These are phyloP conservation scores for Drosophila rubida DNA, from an alignment of 2,888 invertebrate genomes.

Conservation along the genomic window DNA sequence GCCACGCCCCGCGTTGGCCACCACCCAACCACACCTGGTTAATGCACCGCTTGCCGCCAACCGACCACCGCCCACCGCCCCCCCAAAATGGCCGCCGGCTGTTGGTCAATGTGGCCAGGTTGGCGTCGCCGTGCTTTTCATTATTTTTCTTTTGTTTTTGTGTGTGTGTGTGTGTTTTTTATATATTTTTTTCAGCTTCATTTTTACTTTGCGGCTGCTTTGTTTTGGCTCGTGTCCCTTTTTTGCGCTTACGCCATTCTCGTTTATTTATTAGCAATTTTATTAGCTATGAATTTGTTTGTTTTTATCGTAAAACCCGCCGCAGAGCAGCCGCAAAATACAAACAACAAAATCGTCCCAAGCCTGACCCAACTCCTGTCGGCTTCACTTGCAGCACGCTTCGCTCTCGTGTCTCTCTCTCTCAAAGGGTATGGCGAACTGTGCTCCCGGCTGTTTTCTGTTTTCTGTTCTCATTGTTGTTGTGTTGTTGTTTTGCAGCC, in stretches of 20 bases:
- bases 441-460: constrained; percentile 16
- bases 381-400: constrained; percentile 34
- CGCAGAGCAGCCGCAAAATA: constrained; percentile 51
- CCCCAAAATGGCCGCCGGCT: constrained; percentile 73
- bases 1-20: constrained; percentile 43
- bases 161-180: background rate
- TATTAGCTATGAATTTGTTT: constrained; percentile 81
- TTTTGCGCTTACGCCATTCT: constrained; percentile 81
- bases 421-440: constrained; percentile 60
- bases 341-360: constrained; percentile 45
- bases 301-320: constrained; percentile 74
- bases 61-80: constrained; percentile 40
- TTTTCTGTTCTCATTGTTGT: constrained; percentile 2
- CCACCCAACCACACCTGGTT: constrained; percentile 62
- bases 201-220: constrained; percentile 69
- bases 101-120: constrained; percentile 78
- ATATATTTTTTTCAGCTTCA: constrained; percentile 23
- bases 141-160: constrained; percentile 44
- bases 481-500: constrained; percentile 45
- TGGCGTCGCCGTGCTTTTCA: constrained; percentile 71
- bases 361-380: constrained; percentile 11
- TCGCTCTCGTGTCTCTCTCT: too few relatives aligned
- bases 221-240: constrained; percentile 76
- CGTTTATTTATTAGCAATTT: constrained; percentile 81
- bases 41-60: constrained; percentile 60